These are phyloP conservation scores for Nephrotoma guestfalica DNA, from an alignment of 2,888 invertebrate species.

Conservation along the genomic window DNA sequence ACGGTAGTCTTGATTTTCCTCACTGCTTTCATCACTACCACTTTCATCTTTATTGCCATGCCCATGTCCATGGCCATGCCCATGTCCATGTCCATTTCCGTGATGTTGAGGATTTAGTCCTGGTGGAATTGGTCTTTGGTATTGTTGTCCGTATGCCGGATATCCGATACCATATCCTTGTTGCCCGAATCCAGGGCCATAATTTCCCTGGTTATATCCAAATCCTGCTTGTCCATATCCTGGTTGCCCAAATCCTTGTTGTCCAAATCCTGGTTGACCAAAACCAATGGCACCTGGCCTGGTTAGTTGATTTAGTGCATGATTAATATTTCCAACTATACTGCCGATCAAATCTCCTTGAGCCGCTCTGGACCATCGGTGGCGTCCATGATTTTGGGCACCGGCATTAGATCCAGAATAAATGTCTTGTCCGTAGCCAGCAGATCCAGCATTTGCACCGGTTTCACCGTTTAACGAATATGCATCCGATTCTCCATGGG, in stretches of 20 bases:
- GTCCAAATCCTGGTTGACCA: background rate
- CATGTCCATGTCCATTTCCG: background rate
- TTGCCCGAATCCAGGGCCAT: background rate
- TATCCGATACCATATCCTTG: background rate
- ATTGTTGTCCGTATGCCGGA: background rate
- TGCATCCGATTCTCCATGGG: constrained; percentile 22
- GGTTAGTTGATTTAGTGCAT: background rate
- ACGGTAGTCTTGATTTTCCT: background rate
- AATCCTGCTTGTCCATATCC: background rate
- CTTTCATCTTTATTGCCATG: background rate
- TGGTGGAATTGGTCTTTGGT: background rate
- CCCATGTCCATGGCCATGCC: background rate
- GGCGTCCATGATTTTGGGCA: constrained; percentile 4
- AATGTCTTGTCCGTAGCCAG: constrained; percentile 15
- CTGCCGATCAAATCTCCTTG: background rate
- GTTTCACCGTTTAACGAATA: constrained; percentile 21
- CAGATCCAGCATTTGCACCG: constrained; percentile 17
- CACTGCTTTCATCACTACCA: background rate
- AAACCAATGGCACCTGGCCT: background rate
- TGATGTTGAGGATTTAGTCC: background rate
- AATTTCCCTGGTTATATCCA: background rate
- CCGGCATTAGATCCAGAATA: constrained; percentile 14
- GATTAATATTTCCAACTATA: background rate
- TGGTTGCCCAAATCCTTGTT: background rate
- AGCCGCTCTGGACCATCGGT: background rate